Evolutionary conservation across 1,140 invertebrate species (phyloP), one percentile per base, ranked within the genome.

Genomic region (Drosophila fuyamai): DNA sequence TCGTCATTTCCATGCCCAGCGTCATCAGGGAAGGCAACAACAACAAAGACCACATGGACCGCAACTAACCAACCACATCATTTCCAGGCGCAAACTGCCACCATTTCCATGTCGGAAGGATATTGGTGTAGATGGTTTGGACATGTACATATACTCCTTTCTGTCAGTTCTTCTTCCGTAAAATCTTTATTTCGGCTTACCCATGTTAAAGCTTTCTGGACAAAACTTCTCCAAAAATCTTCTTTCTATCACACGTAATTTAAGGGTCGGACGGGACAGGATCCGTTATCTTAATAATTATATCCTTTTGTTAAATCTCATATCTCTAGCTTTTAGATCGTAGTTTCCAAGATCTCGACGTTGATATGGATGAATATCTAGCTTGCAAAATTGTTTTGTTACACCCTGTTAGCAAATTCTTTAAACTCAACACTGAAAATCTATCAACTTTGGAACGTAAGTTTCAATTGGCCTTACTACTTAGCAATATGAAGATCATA

Each of bases 51-150:
- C 81, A 63, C 78, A 60, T 40, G 65, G 60, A 62, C 75, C 75
- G 38, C 78, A 78, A 71, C 78, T 75, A 85, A 85, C 73, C 81
- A 78, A 85, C 73, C 81, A 81, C 79, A 86, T 85, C 65, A 86
- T 79, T 79, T 81, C 78, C 81, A 85, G 81, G 50, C 78, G 68
- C 77, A 81, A 85, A 85, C 81, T 85, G 74, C 59, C 76, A 53
- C 56, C 46, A 50, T 60, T 40, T 63, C 46, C 36, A 12, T 47
- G 41, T 68, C 32, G 23, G 16, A 29, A n/a, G 18, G 53, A 35
- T 70, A 47, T 55, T 55, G 66, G 60, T 55, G 60, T 36, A 46
- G 51, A 48, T 50, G 60, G 62, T 56, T 62, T 71, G 76, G 65
- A 79, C 62, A 23, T 55, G 56, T 29, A n/a, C n/a, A n/a, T n/a